Evolutionary conservation across 2,888 invertebrate genomes (phyloP).

Genomic region (Ditula angustiorana): DNA sequence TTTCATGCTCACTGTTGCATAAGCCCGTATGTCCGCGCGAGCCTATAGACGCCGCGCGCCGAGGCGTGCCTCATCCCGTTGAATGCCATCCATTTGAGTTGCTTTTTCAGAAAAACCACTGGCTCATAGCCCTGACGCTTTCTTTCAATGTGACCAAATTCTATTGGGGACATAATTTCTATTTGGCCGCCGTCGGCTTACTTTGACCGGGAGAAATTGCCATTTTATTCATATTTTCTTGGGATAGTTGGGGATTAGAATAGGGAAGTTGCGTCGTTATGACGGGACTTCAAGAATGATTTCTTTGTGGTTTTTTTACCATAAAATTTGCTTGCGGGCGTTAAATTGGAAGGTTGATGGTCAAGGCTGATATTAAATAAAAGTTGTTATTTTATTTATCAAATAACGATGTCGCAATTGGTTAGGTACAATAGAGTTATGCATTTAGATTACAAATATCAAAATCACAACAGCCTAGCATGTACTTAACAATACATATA

Average conservation of each 20-base stretch:
- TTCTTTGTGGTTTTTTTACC: not conserved
- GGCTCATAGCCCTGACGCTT: constrained; percentile 58
- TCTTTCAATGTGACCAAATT: constrained; percentile 69
- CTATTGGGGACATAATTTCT: constrained; percentile 73
- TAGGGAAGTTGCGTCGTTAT: not conserved
- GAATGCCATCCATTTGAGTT: constrained; percentile 64
- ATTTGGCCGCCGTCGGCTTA: constrained; percentile 54
- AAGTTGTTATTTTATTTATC: too few relatives aligned
- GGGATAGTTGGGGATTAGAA: not conserved
- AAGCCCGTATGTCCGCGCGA: constrained; percentile 53
- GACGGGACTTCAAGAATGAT: too few relatives aligned
- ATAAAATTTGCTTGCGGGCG: too few relatives aligned
- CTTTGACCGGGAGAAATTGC: constrained; percentile 57
- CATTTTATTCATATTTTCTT: constrained; percentile 41
- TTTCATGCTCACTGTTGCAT: not conserved
- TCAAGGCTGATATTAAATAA: too few relatives aligned
- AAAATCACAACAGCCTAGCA: too few relatives aligned
- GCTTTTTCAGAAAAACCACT: constrained; percentile 73
- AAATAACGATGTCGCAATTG: too few relatives aligned
- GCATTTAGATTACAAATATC: too few relatives aligned
- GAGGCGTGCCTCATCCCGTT: constrained; percentile 56
- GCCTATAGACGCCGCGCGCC: constrained; percentile 56
- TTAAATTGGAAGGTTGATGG: not conserved
- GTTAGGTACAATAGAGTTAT: too few relatives aligned
- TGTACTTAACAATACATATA: too few relatives aligned